phyloP scores from a whole-genome alignment of 2,888 invertebrate genomes.

The Amblyjoppa fuscipennis region DNA sequence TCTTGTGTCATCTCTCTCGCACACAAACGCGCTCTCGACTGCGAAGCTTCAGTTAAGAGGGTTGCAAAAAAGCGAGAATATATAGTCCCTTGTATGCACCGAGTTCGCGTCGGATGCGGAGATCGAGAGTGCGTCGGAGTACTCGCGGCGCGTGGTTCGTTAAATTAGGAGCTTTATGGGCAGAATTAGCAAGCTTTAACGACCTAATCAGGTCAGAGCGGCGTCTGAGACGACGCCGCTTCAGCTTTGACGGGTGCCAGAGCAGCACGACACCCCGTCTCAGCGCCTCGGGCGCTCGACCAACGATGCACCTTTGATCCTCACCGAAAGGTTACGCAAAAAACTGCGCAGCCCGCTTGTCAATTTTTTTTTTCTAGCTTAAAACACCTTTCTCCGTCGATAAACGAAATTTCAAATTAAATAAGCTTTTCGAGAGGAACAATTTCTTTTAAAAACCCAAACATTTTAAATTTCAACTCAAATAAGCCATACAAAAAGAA shows the following conservation, averaged over 20 bases:
- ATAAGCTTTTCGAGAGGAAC: too few relatives aligned
- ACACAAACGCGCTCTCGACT: neutral
- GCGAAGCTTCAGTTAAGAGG: neutral
- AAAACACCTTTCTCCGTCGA: neutral
- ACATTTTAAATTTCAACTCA: too few relatives aligned
- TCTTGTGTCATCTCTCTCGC: conserved; percentile 15
- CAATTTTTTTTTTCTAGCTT: conserved; percentile 6
- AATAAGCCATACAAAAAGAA: neutral
- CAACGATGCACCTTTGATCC: conserved; percentile 76
- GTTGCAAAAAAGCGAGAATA: conserved; percentile 54
- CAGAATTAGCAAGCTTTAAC: conserved; percentile 79
- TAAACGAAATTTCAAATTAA: neutral
- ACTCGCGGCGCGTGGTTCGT: conserved; percentile 74
- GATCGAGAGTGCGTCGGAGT: conserved; percentile 29
- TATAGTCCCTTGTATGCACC: conserved; percentile 9
- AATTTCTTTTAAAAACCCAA: too few relatives aligned
- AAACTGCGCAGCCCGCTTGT: conserved; percentile 27
- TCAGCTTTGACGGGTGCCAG: conserved; percentile 34
- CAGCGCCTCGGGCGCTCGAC: conserved; percentile 77
- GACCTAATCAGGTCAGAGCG: conserved; percentile 82
- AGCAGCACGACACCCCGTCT: conserved; percentile 65
- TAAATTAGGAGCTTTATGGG: conserved; percentile 76
- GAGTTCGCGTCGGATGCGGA: conserved; percentile 33
- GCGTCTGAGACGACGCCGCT: conserved; percentile 67
- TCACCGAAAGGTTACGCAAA: conserved; percentile 68